phyloP scores from a whole-genome alignment of 2,113 vertebrate species.

The Neolamprologus kungweensis region DNA sequence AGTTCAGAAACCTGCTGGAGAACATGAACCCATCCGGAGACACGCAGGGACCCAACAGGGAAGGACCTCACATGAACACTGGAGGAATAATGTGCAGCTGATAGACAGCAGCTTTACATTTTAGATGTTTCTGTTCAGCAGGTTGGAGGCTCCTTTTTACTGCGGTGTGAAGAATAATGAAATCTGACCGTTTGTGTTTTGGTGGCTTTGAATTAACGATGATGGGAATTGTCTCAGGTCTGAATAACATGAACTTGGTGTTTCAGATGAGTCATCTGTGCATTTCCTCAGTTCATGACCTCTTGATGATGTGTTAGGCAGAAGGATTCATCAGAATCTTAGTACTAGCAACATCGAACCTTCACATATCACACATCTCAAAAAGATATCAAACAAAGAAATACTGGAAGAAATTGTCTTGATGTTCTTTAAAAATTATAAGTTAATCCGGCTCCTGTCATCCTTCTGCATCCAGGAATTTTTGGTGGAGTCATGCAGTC shows the following conservation, averaged over 20 bases:
- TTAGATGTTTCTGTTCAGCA: neutral
- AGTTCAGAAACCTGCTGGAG: neutral
- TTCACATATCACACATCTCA: neutral
- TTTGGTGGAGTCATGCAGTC: neutral
- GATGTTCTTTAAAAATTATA: neutral
- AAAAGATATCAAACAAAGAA: neutral
- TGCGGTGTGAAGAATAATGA: accelerated
- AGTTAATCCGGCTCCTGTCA: accelerated
- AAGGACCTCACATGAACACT: neutral
- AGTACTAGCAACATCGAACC: neutral
- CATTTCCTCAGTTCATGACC: neutral
- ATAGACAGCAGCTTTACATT: neutral
- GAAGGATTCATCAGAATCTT: accelerated
- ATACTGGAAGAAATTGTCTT: neutral
- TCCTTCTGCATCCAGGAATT: neutral
- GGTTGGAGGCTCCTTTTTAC: neutral
- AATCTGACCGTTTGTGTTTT: neutral
- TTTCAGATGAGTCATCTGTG: neutral
- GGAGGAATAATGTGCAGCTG: conserved; percentile 50
- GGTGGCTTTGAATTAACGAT: accelerated
- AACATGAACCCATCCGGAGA: neutral
- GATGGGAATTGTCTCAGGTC: neutral
- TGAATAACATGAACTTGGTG: neutral
- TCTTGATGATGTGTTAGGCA: neutral
- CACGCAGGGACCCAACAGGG: neutral